Conservation (phyloP, 2,888 invertebrate genomes). For the Chouioia cunea region DNA sequence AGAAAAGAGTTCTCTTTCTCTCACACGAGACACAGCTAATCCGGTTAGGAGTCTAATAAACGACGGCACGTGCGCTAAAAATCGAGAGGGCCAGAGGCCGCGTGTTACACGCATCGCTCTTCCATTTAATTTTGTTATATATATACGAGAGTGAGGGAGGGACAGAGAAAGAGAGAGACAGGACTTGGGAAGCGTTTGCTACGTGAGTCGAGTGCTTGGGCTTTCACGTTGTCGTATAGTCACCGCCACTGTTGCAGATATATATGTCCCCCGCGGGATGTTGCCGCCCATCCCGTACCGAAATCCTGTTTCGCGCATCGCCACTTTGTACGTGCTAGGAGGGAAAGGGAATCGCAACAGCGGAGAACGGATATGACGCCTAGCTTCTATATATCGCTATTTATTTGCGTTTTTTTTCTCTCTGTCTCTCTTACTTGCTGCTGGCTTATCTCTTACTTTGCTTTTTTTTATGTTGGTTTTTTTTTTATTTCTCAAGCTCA, state of each 20-base stretch:
- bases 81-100: background rate
- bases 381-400: background rate
- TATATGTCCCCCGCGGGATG: too few relatives aligned
- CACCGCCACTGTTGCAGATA: too few relatives aligned
- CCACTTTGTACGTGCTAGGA: constrained; percentile 2
- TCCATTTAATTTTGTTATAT: constrained; percentile 33
- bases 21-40: background rate
- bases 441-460: too few relatives aligned
- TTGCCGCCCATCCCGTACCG: background rate
- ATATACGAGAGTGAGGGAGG: too few relatives aligned
- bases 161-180: too few relatives aligned
- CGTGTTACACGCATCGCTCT: background rate
- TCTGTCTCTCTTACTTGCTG: background rate
- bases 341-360: constrained; percentile 13
- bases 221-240: too few relatives aligned
- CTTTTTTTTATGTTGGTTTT: too few relatives aligned
- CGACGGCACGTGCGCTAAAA: background rate
- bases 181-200: too few relatives aligned
- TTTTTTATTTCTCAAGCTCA: too few relatives aligned
- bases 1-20: background rate
- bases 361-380: constrained; percentile 7
- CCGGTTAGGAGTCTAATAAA: constrained; percentile 20
- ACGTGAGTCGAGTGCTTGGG: too few relatives aligned
- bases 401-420: constrained; percentile 1
- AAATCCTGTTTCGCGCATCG: constrained; percentile 23